These are phyloP conservation scores for Ascidia mentula DNA, from an alignment of 23 tunicate genomes.

Conservation along the genomic window DNA sequence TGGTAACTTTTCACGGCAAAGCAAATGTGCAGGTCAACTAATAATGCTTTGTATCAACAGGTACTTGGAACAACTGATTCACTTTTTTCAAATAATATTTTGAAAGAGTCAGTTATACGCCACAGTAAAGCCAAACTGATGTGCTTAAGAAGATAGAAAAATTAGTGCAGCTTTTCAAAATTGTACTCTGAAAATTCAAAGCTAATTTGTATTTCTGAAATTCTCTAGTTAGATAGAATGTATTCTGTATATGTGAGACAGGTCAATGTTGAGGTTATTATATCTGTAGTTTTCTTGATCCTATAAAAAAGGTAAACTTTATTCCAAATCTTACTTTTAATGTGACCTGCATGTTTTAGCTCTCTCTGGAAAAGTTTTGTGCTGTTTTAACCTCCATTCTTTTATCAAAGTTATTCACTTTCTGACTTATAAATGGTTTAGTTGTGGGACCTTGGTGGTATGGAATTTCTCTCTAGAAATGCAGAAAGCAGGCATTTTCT, in stretches of 20 bases:
- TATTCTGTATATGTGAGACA: neutral
- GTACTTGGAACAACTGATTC: neutral
- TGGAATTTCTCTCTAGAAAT: too few species aligned
- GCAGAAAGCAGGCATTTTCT: too few species aligned
- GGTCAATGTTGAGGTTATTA: neutral
- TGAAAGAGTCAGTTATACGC: neutral
- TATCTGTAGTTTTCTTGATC: neutral
- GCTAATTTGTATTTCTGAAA: neutral
- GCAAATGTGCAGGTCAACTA: too few species aligned
- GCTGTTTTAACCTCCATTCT: too few species aligned
- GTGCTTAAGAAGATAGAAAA: neutral
- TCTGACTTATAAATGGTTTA: too few species aligned
- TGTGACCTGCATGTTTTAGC: too few species aligned
- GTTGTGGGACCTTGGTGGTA: too few species aligned
- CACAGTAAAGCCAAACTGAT: neutral
- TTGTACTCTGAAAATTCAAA: neutral
- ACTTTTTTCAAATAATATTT: neutral
- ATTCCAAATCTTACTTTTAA: too few species aligned
- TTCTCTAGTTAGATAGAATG: neutral
- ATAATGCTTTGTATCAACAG: neutral
- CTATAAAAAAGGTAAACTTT: neutral
- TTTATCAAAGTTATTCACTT: too few species aligned
- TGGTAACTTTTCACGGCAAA: too few species aligned
- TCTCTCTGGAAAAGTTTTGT: too few species aligned
- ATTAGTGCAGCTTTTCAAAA: neutral